These are phyloP conservation scores for Probosciger aterrimus DNA, from an alignment of 2,113 vertebrate species.

Conservation along the genomic window DNA sequence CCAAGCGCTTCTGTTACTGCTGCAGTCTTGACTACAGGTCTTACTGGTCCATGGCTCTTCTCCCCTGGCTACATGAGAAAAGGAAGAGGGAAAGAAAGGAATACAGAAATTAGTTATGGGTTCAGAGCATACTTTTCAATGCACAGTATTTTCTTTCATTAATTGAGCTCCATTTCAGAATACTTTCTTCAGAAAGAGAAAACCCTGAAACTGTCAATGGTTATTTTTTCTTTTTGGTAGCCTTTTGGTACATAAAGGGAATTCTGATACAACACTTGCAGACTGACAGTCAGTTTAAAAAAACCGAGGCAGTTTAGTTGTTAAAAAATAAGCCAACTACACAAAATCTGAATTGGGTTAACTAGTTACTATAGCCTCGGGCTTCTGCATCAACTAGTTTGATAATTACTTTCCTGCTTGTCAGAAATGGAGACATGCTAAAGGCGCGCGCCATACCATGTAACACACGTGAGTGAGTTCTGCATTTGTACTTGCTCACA, in stretches of 20 bases:
- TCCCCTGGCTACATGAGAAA: neutral
- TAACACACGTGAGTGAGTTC: neutral
- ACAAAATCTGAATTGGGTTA: slow-evolving; percentile 5
- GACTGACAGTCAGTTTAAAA: neutral
- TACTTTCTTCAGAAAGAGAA: neutral
- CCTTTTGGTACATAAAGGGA: neutral
- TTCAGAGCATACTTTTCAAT: neutral
- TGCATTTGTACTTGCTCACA: neutral
- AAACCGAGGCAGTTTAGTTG: neutral
- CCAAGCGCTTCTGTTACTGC: neutral
- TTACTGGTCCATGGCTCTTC: neutral
- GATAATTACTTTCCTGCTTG: slow-evolving; percentile 26
- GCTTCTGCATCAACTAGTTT: slow-evolving; percentile 7
- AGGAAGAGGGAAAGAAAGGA: neutral
- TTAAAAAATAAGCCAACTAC: neutral
- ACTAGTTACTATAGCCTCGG: slow-evolving; percentile 4
- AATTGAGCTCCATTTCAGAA: neutral
- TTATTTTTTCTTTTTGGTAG: neutral
- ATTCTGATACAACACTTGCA: neutral
- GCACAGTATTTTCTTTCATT: neutral
- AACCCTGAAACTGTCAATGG: neutral
- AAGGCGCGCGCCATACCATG: neutral
- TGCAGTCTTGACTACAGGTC: neutral
- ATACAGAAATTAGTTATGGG: neutral
- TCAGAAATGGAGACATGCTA: neutral